phyloP scores from a whole-genome alignment of 2,797 vertebrate genomes.

The Mycteria americana region DNA sequence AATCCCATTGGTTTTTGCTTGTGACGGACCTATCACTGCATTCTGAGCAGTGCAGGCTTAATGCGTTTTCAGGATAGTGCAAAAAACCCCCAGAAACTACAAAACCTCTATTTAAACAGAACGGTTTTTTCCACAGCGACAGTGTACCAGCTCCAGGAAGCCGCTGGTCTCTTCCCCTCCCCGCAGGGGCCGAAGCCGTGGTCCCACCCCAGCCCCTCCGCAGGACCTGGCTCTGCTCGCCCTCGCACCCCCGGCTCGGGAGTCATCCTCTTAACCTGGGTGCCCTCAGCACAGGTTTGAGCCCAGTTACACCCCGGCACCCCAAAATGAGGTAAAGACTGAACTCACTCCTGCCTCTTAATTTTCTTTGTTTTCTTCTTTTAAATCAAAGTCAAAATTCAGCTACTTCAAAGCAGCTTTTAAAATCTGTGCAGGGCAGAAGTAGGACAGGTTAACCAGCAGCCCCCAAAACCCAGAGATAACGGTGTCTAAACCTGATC shows the following conservation, averaged over 20 bases:
- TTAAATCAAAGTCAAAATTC: not conserved
- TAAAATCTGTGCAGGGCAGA: not conserved
- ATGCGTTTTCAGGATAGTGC: accelerated
- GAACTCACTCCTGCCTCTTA: not conserved
- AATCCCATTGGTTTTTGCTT: accelerated
- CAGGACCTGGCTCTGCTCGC: not conserved
- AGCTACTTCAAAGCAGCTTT: not conserved
- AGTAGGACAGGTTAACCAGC: not conserved
- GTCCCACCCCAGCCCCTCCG: not conserved
- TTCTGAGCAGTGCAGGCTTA: not conserved
- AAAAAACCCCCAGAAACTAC: not conserved
- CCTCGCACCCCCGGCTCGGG: accelerated
- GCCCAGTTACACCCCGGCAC: not conserved
- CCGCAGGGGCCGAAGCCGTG: accelerated
- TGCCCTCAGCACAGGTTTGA: not conserved
- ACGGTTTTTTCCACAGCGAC: accelerated
- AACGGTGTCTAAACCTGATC: not conserved
- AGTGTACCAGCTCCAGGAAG: accelerated
- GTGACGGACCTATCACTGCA: not conserved
- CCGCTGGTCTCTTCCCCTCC: accelerated
- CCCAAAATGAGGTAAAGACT: not conserved
- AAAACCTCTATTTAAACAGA: not conserved
- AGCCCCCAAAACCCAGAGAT: not conserved
- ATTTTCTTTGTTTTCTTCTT: not conserved
- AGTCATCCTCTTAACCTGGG: too few species aligned